Evolutionary conservation across 2,113 vertebrate genomes (phyloP), one percentile per base, ranked within the genome.

Genomic region (Terrapene triunguis): DNA sequence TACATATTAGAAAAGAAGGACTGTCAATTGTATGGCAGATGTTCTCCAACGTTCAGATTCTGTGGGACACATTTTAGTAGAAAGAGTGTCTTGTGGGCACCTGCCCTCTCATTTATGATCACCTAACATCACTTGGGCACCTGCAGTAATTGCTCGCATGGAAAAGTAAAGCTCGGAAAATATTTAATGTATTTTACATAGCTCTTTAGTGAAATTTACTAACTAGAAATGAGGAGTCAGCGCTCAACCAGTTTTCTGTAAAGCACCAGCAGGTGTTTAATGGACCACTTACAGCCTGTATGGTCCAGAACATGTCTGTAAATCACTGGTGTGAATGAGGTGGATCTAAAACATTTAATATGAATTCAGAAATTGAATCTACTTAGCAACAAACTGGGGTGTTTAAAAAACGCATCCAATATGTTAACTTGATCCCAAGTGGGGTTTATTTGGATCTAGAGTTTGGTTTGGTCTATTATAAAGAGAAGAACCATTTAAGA

Each of bases 21-120:
- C 57, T 14, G 29, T 62, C 57, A 62, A 81, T 94, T 83, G 48
- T 80, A 9, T 94, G 82, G 88, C 55, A 53, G 76, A 82, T 85
- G 80, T 86, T 93, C 85, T 92, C 85, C 94, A 95, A 91, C 27
- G 55, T 42, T 95, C 92, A 57, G 25, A 57, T 57, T 12, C 55
- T 11, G 11, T 57, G 55, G 24, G 25, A 27, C 55, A 72, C 72
- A 88, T 79, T 95, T 57, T 53, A 92, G 87, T 87, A 96, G 96
- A 95, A 27, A 95, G 95, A 96, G 95, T 94, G 94, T 95, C 95
- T 96, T 89, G 82, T 87, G 83, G 78, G 92, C 91, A 93, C 92
- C 55, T 53, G 35, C 55, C 53, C 54, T 87, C 83, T 94, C 54
- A 80, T 47, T 95, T 38, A 89, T 96, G 92, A 92, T 95, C 94